Base-by-base conservation (phyloP, 2,888 invertebrate genomes). In the Eristalis tenax region DNA sequence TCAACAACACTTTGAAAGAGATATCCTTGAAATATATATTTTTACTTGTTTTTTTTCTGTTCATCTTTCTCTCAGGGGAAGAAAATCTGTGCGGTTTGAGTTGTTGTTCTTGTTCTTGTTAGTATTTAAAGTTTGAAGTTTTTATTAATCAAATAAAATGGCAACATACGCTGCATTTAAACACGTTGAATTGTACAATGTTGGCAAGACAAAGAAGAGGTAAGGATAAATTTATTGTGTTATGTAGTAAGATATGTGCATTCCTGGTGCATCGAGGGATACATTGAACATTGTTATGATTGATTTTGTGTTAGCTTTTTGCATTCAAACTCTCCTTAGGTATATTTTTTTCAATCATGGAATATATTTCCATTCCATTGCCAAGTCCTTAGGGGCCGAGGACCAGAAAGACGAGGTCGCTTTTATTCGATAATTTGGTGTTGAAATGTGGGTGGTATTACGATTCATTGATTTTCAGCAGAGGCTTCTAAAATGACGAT, bases 201-300 rank as follows among this genome's bases (percentile, higher is more conserved):
- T 98, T 93, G 98, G 98, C 93, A 97, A 96, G 94, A 97, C 97
- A 93, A 98, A 98, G 94, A 97, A 97, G 94, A 97, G 97, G 98
- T 98, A 94, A 94, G 94, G n/a, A 23, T 22, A 23, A 57, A 35
- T 59, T 77, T 26, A 28, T 68, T 68, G 77, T 56, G 18, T 28
- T 43, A 50, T 63, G 13, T 64, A 50, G 22, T 38, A 13, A 38
- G 13, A 2, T 13, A 2, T 38, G 38, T 11, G 13, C 13, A 13
- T 38, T 8, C 13, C 8, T 8, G 3, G 3, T 32, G 35, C 8
- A 38, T 38, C 38, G 38, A 11, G 13, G 38, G 38, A 35, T 13
- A 13, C 38, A 38, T 3, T 38, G 13, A 13, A 38, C 11, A 13
- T 38, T 11, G 38, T 38, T 38, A 35, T 11, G 35, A 35, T 35